phyloP scores from a whole-genome alignment of 2,888 invertebrate species.

The Drosophila mayaguana region DNA sequence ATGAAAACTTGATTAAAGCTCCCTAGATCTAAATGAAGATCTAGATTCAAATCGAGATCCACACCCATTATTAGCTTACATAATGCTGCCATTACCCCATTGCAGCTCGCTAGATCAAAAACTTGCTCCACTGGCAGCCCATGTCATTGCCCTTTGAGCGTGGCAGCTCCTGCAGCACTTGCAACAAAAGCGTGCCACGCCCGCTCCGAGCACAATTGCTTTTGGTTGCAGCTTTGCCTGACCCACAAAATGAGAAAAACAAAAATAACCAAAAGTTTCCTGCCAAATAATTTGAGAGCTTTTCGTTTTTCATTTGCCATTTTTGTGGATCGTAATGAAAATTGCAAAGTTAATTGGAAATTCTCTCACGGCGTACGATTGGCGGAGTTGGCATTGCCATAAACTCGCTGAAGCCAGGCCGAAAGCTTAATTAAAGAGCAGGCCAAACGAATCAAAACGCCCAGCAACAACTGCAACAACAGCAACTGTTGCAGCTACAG shows the following conservation, averaged over 20 bases:
- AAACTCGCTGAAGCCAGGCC: slow-evolving; percentile 51
- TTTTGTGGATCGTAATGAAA: slow-evolving; percentile 31
- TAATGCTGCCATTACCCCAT: neutral
- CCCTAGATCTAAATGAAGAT: neutral
- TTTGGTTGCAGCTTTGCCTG: slow-evolving; percentile 44
- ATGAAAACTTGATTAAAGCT: neutral
- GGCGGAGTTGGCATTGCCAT: slow-evolving; percentile 55
- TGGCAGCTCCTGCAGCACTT: slow-evolving; percentile 42
- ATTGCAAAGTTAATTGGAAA: slow-evolving; percentile 73
- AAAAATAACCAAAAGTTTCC: neutral
- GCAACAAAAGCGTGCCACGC: slow-evolving; percentile 56
- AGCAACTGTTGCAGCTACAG: slow-evolving; percentile 13
- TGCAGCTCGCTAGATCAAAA: neutral
- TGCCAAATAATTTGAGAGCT: slow-evolving; percentile 34
- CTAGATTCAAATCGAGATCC: neutral
- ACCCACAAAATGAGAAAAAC: slow-evolving; percentile 46
- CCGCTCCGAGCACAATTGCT: slow-evolving; percentile 68
- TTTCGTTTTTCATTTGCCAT: slow-evolving; percentile 2
- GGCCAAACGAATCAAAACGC: slow-evolving; percentile 55
- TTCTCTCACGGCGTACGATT: slow-evolving; percentile 71
- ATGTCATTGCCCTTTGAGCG: slow-evolving; percentile 36
- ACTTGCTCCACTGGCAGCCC: slow-evolving; percentile 6
- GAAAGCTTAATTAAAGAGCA: slow-evolving; percentile 69
- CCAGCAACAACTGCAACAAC: slow-evolving; percentile 33
- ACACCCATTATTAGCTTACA: neutral